Base-by-base conservation (phyloP, 2,797 vertebrate species). In the Gymnothorax reevesii region DNA sequence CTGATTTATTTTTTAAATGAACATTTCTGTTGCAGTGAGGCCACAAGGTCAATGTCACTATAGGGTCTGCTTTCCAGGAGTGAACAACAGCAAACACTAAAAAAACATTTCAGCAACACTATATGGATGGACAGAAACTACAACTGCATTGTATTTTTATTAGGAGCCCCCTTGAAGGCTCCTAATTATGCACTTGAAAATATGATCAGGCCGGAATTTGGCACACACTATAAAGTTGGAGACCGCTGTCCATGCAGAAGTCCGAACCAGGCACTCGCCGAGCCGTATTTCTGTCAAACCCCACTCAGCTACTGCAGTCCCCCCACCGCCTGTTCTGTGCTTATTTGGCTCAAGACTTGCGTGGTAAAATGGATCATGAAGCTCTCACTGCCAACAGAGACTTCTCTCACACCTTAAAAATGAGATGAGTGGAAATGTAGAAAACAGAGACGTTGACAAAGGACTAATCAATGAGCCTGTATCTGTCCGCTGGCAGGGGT, bases 311-410 rank as follows among this genome's bases (percentile, higher is more conserved):
- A 8, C n/a, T n/a, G 64, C 64, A 69, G 64, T 69, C 25, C 9
- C 22, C 64, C 62, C 22, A 13, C 64, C 5, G n/a, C 10, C 71
- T 42, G 71, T 89, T 89, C 60, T 59, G 86, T 93, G 88, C 90
- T 92, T 93, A 91, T 60, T 0, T 79, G 64, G 73, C 88, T 42
- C 71, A 87, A 69, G 91, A 93, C 90, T 90, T 86, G 25, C 54
- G 54, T 79, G 75, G 13, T 79, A 79, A 22, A 33, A 42, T 15
- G 7, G 71, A 33, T 33, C 71, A 75, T 15, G 33, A 5, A 75
- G 13, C 71, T 33, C 71, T 75, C 71, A 33, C 83, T 69, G 83
- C 17, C 15, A 25, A 13, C 49, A 9, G 52, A 25, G 54, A 55
- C 42, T 59, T 7, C 27, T 25, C 85, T 80, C 66, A 90, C 85